Conservation (phyloP, 2,113 vertebrate genomes). For the Brachyistius frenatus region DNA sequence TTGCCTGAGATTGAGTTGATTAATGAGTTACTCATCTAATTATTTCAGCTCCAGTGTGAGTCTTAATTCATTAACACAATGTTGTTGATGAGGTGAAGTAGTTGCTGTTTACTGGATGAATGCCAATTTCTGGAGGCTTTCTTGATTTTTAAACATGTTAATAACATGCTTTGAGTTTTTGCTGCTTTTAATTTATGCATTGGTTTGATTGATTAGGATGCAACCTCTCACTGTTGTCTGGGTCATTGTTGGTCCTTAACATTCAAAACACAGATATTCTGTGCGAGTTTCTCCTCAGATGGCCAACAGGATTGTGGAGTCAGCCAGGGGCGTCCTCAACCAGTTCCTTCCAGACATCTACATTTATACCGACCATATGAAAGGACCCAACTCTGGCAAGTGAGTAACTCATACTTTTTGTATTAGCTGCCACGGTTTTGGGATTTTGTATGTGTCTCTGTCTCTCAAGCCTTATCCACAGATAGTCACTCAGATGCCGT, state of each 20-base stretch:
- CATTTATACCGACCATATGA: constrained; percentile 98
- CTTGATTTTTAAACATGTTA: not conserved
- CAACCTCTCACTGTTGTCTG: no score
- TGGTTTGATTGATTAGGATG: not conserved
- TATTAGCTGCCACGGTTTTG: not conserved
- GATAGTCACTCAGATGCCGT: not conserved
- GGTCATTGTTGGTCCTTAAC: constrained; percentile 68
- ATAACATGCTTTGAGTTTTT: no score
- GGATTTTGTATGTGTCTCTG: not conserved
- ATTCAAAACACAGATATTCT: constrained; percentile 85
- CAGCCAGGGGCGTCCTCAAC: constrained; percentile 92
- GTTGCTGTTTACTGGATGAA: no score
- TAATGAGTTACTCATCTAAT: not conserved
- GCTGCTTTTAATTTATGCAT: no score
- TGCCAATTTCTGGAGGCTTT: not conserved
- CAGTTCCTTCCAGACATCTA: constrained; percentile 97
- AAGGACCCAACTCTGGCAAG: constrained; percentile 93
- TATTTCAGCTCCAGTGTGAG: no score
- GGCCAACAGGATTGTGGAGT: constrained; percentile 95
- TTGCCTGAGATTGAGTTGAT: not conserved
- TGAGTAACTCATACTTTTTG: constrained; percentile 79
- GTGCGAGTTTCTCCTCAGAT: constrained; percentile 97
- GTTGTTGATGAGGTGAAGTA: no score
- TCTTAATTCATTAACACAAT: no score
- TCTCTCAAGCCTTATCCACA: not conserved